Evolutionary conservation across 2,113 vertebrate species (phyloP).

Genomic region (Coregonus clupeaformis): DNA sequence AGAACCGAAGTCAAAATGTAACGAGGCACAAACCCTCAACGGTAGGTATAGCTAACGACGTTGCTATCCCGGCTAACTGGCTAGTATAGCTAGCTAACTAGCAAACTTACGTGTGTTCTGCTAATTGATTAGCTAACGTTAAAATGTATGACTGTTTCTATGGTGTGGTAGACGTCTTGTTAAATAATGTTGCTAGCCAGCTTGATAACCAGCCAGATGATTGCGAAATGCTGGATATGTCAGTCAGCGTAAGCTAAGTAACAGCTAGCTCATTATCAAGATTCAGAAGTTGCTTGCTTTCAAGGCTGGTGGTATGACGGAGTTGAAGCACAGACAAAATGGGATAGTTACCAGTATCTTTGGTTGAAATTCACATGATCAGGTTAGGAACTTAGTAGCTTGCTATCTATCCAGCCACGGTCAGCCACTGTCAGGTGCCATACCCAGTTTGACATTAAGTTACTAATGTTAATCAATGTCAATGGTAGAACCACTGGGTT

Average conservation of each 20-base stretch:
- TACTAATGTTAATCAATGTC: background rate
- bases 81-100: background rate
- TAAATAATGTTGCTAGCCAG: no score
- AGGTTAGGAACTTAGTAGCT: no score
- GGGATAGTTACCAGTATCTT: no score
- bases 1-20: constrained; percentile 44
- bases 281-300: no score
- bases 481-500: background rate
- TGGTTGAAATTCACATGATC: no score
- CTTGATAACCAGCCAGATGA: background rate
- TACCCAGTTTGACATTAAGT: background rate
- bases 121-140: background rate
- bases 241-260: no score
- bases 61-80: background rate
- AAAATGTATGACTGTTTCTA: no score
- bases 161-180: background rate
- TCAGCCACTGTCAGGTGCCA: no score
- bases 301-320: no score
- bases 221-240: background rate
- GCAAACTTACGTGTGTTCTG: background rate
- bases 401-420: no score
- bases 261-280: no score
- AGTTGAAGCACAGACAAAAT: no score
- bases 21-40: constrained; percentile 46
- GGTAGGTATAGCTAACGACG: constrained; percentile 46